Evolutionary conservation across 2,888 invertebrate species (phyloP), one percentile per base, ranked within the genome.

Genomic region (Laspeyria flexula): DNA sequence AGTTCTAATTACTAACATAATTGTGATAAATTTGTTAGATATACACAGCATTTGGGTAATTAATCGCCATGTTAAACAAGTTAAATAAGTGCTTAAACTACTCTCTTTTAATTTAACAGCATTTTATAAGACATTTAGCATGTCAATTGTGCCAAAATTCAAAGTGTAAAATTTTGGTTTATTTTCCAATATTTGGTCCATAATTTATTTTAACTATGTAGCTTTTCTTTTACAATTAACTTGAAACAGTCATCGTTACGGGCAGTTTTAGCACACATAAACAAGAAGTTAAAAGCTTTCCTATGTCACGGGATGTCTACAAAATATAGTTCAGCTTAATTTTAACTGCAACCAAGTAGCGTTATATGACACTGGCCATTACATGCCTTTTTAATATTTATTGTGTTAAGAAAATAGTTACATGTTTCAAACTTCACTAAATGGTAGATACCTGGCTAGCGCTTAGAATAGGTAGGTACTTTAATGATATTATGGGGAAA

Each of bases 241-340:
- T 55, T 12, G 30, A 23, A 50, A 54, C 46, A 44, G 42, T 34
- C 30, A 45, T n/a, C 21, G 30, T 44, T 53, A 53, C 39, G 35
- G 23, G 43, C 41, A 54, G 49, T 65, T 68, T 60, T 41, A 57
- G 57, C 60, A 45, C 37, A 49, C 31, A 57, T 47, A 64, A 61
- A 67, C 55, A 55, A 47, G 45, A 48, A 44, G 62, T 62, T 73
- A 71, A 73, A 75, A 75, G 63, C 67, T 60, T 69, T 71, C 54
- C 63, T 47, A 30, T 65, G 64, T 67, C 41, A 44, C 27, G 5
- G 29, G n/a, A 44, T 35, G 12, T 45, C 30, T 45, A 12, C 27
- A 12, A 49, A 46, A 43, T 48, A 41, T 29, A 45, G 23, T 37
- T 31, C 27, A 31, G 25, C 40, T 34, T 39, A 29, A 15, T 50